A percentile compares a stretch with the other conserved stretches of the same genome.
Conservation (phyloP, 1,140 invertebrate genomes). For the Helicoverpa armigera region DNA sequence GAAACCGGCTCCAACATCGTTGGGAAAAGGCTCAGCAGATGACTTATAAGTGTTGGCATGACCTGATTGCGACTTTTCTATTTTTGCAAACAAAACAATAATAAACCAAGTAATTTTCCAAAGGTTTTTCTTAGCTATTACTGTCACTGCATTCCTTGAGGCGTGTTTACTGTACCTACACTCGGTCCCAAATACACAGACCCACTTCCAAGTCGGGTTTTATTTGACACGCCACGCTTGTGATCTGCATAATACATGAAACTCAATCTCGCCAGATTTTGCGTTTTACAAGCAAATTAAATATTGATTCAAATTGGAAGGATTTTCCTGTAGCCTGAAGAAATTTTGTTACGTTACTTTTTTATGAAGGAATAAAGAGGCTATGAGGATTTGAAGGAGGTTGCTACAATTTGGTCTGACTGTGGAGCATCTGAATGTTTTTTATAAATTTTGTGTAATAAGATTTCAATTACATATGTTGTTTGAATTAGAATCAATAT, state of each 20-base stretch:
- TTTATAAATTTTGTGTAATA: no score
- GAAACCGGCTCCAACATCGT: no score
- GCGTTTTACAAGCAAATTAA: constrained; percentile 18
- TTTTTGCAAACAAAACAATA: no score
- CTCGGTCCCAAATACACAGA: constrained; percentile 30
- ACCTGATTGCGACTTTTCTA: no score
- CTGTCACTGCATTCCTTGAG: not conserved
- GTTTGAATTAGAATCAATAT: no score
- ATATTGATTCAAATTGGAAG: constrained; percentile 21
- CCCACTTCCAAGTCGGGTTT: constrained; percentile 1
- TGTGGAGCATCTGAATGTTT: not conserved
- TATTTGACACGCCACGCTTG: constrained; percentile 27
- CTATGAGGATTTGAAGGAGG: not conserved
- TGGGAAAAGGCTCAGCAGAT: no score
- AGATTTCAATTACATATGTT: no score
- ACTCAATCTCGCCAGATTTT: constrained; percentile 31
- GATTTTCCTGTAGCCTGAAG: constrained; percentile 7
- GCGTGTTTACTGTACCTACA: constrained; percentile 3
- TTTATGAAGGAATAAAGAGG: not conserved
- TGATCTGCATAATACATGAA: constrained; percentile 40
- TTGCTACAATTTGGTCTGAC: not conserved
- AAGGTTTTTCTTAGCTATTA: not conserved
- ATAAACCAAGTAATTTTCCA: not conserved
- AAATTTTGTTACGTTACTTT: constrained; percentile 5
- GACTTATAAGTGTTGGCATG: no score